Evolutionary conservation across 1,140 invertebrate genomes (phyloP).

Genomic region (Spodoptera frugiperda): DNA sequence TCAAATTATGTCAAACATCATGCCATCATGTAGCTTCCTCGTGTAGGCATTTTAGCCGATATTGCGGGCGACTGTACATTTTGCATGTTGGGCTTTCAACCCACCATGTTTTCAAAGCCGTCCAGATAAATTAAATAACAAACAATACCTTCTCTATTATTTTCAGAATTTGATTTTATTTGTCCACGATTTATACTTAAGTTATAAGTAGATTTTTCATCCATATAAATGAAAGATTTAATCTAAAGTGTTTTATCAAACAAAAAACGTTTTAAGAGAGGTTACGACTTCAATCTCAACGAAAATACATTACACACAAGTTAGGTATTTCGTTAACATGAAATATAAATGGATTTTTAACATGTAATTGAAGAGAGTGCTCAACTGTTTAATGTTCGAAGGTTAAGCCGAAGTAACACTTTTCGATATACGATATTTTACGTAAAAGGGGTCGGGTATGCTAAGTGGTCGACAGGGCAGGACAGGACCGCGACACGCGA

Average conservation of each 20-base stretch:
- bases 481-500: conserved; percentile 46
- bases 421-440: conserved; percentile 44
- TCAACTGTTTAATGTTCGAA: conserved; percentile 15
- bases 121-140: too few species aligned
- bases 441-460: conserved; percentile 50
- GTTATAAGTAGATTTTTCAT: too few species aligned
- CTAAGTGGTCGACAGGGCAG: conserved; percentile 48
- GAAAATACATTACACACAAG: conserved; percentile 2
- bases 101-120: too few species aligned
- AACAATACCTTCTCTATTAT: too few species aligned
- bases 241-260: too few species aligned
- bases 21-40: background rate
- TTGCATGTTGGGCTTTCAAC: too few species aligned
- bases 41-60: background rate
- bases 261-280: too few species aligned
- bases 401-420: conserved; percentile 38
- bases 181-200: too few species aligned
- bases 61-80: too few species aligned
- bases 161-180: too few species aligned
- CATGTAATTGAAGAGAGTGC: conserved; percentile 26
- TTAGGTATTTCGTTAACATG: conserved; percentile 7
- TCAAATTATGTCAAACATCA: background rate
- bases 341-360: conserved; percentile 32
- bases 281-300: too few species aligned
- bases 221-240: too few species aligned